Base-by-base conservation (phyloP, 2,797 vertebrate genomes). In the Betta splendens region DNA sequence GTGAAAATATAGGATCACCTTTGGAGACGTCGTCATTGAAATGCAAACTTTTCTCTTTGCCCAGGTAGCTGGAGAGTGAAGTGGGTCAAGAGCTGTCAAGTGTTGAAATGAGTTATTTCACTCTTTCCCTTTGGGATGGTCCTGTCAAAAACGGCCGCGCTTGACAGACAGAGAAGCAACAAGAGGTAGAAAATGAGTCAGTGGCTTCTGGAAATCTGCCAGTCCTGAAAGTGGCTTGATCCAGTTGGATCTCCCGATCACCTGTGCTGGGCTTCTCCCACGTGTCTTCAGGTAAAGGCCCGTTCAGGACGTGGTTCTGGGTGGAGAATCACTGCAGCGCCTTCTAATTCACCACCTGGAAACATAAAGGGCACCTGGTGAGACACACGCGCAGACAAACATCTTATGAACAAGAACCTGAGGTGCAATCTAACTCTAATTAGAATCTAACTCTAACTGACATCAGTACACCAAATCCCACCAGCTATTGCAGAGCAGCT, bases 341-440 rank as follows among this genome's bases (percentile, higher is more conserved):
- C 45, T 17, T 39, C 64, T 17, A 29, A 39, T 31, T 54, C 67
- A 3, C 35, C 47, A 52, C 72, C 89, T 91, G 71, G 46, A 79
- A 81, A 23, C 71, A 79, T 3, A 52, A 67, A 13, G 80, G 45
- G 29, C 49, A 55, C 15, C 28, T 9, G 22, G 42, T 86, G 59
- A 83, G 46, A 42, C 64, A 42, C 64, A 52, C 37, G n/a, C 20
- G 25, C 0, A 16, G 15, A 45, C 9, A 46, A 46, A 64, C 22
- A 56, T 11, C 10, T 37, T n/a, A 2, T 39, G n/a, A 57, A 49
- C 37, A 42, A 33, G 44, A 17, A 15, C 33, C 3, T 65, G 50
- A 58, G 31, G 8, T 35, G 15, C 0, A 37, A 42, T 12, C 37
- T 13, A n/a, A 37, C n/a, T n/a, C n/a, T n/a, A n/a, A n/a, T n/a